phyloP scores from a whole-genome alignment of 2,797 vertebrate species.

The Crocidura indochinensis region DNA sequence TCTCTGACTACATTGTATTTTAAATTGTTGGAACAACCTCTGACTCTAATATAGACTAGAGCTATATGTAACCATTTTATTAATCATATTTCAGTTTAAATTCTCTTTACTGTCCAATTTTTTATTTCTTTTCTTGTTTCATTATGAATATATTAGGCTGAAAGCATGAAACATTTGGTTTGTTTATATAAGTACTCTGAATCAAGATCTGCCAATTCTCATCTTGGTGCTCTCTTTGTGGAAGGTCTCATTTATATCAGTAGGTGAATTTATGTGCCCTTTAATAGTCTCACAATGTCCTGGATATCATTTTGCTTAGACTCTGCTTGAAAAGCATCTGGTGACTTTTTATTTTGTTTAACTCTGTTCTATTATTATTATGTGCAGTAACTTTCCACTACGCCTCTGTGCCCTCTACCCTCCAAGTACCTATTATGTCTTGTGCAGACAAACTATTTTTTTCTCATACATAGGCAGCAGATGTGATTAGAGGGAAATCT shows the following conservation, averaged over 20 bases:
- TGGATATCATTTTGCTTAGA: slow-evolving; percentile 47
- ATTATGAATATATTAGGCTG: not conserved
- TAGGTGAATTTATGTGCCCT: slow-evolving; percentile 25
- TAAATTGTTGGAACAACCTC: not conserved
- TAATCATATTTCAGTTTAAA: slow-evolving; percentile 32
- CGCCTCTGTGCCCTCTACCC: slow-evolving; percentile 65
- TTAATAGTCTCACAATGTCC: slow-evolving; percentile 19
- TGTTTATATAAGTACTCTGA: slow-evolving; percentile 42
- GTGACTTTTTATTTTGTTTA: slow-evolving; percentile 77
- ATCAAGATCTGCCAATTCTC: not conserved
- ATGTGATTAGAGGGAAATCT: slow-evolving; percentile 92
- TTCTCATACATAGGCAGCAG: slow-evolving; percentile 88
- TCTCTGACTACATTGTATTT: slow-evolving; percentile 29
- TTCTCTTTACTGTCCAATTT: slow-evolving; percentile 11
- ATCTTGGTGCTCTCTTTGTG: not conserved
- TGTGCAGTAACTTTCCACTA: slow-evolving; percentile 78
- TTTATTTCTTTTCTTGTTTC: slow-evolving; percentile 33
- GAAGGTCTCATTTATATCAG: slow-evolving; percentile 1
- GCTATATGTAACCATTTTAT: not conserved
- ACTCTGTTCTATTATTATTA: slow-evolving; percentile 76
- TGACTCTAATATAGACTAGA: not conserved
- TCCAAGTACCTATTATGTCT: slow-evolving; percentile 80
- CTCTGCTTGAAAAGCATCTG: slow-evolving; percentile 57
- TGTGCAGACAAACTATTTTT: slow-evolving; percentile 88
- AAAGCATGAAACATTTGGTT: not conserved